These are phyloP conservation scores for Parnassius mnemosyne DNA, from an alignment of 2,888 invertebrate genomes.

Conservation along the genomic window DNA sequence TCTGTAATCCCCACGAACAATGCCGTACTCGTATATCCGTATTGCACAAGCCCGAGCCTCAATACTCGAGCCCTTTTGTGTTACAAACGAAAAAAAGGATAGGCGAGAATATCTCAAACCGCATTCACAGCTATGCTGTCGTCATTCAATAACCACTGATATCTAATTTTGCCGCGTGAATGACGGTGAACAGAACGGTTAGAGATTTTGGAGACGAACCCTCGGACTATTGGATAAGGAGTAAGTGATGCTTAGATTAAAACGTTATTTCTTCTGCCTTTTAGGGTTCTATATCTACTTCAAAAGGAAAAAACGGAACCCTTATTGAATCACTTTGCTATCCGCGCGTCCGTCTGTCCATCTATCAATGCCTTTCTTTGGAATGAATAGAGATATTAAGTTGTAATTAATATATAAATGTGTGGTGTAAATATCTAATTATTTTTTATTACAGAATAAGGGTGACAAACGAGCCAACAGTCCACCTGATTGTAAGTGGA, in stretches of 20 bases:
- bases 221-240: slow-evolving; percentile 44
- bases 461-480: no score
- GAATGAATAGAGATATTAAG: no score
- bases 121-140: slow-evolving; percentile 52
- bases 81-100: slow-evolving; percentile 42
- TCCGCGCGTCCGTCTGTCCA: no score
- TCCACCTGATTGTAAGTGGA: no score
- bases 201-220: slow-evolving; percentile 52
- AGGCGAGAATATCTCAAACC: slow-evolving; percentile 45
- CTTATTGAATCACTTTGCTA: no score
- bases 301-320: no score
- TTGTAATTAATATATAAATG: no score
- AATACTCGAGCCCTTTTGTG: slow-evolving; percentile 45
- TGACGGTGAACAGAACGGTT: slow-evolving; percentile 59
- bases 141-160: slow-evolving; percentile 77
- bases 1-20: slow-evolving; percentile 50
- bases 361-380: no score
- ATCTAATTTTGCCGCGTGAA: slow-evolving; percentile 74
- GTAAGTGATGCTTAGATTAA: slow-evolving; percentile 24
- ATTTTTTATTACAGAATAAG: no score
- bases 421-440: no score
- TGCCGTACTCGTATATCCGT: slow-evolving; percentile 33
- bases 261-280: slow-evolving; percentile 2
- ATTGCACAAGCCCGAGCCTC: slow-evolving; percentile 43
- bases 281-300: no score